Base-by-base conservation (phyloP, 1,140 invertebrate species). In the Amyelois transitella region DNA sequence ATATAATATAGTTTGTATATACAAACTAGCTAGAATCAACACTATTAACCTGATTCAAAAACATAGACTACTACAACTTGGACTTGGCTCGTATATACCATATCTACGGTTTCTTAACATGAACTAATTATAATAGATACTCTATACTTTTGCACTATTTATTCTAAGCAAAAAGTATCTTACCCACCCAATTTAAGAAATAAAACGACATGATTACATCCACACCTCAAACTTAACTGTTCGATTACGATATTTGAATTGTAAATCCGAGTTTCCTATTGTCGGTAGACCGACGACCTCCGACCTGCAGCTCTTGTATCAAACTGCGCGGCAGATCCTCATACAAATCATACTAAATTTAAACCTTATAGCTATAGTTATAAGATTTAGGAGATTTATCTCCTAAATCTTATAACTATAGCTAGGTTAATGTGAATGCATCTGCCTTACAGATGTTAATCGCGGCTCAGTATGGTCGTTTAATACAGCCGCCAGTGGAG, bases 381-480 rank as follows among this genome's bases (percentile, higher is more conserved):
- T 55, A 55, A 49, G 32, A 50, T 14, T 22, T 20, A 51, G 18
- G 19, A 28, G 25, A 43, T 38, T 43, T 20, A n/a, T n/a, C n/a
- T n/a, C n/a, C n/a, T n/a, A n/a, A n/a, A n/a, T n/a, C n/a, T n/a
- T n/a, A n/a, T n/a, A n/a, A n/a, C n/a, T n/a, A n/a, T n/a, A n/a
- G n/a, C n/a, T 8, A 53, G 10, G 18, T 48, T 48, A 21, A 21
- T 48, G 45, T 20, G 18, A 10, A 48, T 48, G 45, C 65, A 71
- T 72, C 62, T 72, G 61, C 28, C 54, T 50, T 69, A 77, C 76
- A 83, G 68, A 79, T 83, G 72, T 71, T 75, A 72, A 82, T 82
- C 69, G 66, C 66, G 54, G 56, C 61, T 59, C 55, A 65, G 80
- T 79, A 78, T 67, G 61, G 67, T 47, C 47, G 61, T 62, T 66